Percentiles rank a stretch among this genome's conserved stretches.
Evolutionary conservation across 2,888 invertebrate genomes (phyloP).

Genomic region (Colostygia pectinataria): DNA sequence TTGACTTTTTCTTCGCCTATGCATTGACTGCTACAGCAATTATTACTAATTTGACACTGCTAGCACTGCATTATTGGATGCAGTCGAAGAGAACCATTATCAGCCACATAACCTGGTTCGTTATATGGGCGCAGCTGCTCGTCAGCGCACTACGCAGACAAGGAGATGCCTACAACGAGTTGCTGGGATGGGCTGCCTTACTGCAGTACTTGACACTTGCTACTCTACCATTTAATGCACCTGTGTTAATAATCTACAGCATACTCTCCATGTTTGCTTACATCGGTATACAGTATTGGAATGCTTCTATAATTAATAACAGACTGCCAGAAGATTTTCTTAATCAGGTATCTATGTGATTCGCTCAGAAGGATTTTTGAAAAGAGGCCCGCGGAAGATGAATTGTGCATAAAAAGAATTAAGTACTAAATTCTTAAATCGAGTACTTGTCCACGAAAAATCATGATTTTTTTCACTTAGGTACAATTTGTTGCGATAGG

Average conservation of each 20-base stretch:
- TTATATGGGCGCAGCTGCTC: conserved; percentile 75
- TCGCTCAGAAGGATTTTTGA: no score
- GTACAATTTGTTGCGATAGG: no score
- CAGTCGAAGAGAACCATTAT: conserved; percentile 75
- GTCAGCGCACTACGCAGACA: conserved; percentile 72
- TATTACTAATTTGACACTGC: conserved; percentile 51
- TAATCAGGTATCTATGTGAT: conserved; percentile 60
- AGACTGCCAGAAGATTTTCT: conserved; percentile 62
- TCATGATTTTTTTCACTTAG: no score
- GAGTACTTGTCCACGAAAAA: no score
- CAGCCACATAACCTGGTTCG: conserved; percentile 86
- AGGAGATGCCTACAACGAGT: conserved; percentile 81
- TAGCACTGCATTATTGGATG: conserved; percentile 50
- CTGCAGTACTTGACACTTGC: conserved; percentile 89
- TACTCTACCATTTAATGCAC: conserved; percentile 85
- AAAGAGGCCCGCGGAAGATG: no score
- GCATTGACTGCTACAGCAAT: conserved; percentile 50
- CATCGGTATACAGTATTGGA: conserved; percentile 65
- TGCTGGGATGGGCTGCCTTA: conserved; percentile 89
- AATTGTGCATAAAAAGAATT: no score
- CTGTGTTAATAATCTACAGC: conserved; percentile 60
- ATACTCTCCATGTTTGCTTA: conserved; percentile 56
- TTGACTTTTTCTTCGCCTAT: conserved; percentile 60
- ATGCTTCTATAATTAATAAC: conserved; percentile 58
- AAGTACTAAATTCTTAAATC: no score